Conservation (phyloP, 2,888 invertebrate species). For the Apamea anceps region DNA sequence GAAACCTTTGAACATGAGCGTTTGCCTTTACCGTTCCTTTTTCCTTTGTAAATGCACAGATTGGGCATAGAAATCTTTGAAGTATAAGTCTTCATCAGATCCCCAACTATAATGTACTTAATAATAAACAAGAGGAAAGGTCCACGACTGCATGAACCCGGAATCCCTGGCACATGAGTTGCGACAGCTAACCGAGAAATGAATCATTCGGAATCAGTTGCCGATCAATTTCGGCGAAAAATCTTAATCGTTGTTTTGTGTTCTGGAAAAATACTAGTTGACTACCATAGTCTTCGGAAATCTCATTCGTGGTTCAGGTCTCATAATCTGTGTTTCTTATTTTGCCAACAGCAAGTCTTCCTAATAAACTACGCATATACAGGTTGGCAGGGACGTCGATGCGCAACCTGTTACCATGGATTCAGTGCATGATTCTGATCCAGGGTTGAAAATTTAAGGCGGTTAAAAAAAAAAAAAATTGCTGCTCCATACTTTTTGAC, state of each 20-base stretch:
- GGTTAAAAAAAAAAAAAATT: background rate
- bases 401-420: background rate
- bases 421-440: background rate
- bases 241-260: constrained; percentile 17
- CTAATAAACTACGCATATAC: background rate
- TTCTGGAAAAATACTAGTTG: background rate
- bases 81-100: background rate
- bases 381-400: background rate
- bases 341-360: background rate
- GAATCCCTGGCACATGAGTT: constrained; percentile 56
- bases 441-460: too few relatives aligned
- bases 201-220: constrained; percentile 26
- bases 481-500: background rate
- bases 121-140: constrained; percentile 57
- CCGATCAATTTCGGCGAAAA: constrained; percentile 34
- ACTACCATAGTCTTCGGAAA: background rate
- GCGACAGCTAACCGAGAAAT: constrained; percentile 40
- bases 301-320: too few relatives aligned
- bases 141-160: constrained; percentile 60
- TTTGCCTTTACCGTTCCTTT: background rate
- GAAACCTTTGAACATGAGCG: too few relatives aligned
- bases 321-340: background rate
- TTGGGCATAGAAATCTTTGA: background rate
- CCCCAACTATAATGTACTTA: constrained; percentile 32
- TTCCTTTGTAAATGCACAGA: background rate